Conservation (phyloP, 92 coral and sea anemone species). For the Porites evermanni region DNA sequence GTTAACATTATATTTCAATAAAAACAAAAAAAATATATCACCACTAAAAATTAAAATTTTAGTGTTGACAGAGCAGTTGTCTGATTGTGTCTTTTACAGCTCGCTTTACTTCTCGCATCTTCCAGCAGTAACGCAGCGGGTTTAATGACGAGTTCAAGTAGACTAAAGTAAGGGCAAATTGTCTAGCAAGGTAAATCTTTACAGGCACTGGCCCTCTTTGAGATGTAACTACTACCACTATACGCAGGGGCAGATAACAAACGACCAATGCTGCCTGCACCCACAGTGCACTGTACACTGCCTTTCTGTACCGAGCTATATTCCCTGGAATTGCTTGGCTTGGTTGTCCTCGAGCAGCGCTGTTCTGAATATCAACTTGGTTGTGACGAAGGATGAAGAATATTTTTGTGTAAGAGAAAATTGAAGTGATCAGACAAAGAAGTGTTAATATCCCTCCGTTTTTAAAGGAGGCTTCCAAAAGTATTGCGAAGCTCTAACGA, state of each 20-base stretch:
- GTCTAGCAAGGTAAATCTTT: not conserved
- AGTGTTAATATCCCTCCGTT: not conserved
- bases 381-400: not conserved
- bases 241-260: not conserved
- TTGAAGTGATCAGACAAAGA: not conserved
- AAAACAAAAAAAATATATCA: too few relatives aligned
- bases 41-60: too few relatives aligned
- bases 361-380: slow-evolving; percentile 3
- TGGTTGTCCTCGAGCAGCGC: not conserved
- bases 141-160: slow-evolving; percentile 11
- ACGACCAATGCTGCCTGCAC: not conserved
- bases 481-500: not conserved
- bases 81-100: not conserved
- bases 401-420: slow-evolving; percentile 8
- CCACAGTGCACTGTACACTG: slow-evolving; percentile 26
- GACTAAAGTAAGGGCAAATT: not conserved
- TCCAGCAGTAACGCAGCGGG: slow-evolving; percentile 3
- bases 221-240: not conserved
- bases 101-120: not conserved
- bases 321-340: slow-evolving; percentile 1
- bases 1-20: too few relatives aligned
- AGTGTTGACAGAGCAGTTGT: not conserved
- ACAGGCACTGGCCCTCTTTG: too few relatives aligned
- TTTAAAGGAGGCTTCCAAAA: not conserved
- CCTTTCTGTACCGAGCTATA: slow-evolving; percentile 8